These are phyloP conservation scores for Sorex fumeus DNA, from an alignment of 2,113 vertebrate genomes.

Conservation along the genomic window DNA sequence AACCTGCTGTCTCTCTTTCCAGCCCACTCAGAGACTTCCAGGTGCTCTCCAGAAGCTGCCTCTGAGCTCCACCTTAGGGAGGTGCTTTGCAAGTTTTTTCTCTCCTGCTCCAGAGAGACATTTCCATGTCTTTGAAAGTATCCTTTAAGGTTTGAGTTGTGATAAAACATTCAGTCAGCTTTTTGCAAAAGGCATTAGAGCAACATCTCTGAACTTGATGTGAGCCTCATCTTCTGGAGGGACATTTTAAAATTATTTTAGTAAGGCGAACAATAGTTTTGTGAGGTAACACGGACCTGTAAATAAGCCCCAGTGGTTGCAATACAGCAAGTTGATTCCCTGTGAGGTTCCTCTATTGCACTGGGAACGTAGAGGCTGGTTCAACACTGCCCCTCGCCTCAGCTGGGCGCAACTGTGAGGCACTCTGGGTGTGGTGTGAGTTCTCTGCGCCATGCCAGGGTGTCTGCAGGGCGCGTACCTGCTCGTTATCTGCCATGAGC, in stretches of 20 bases:
- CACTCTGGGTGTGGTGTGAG: too few species aligned
- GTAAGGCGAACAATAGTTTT: slow-evolving; percentile 40
- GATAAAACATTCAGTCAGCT: neutral
- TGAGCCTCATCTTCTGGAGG: neutral
- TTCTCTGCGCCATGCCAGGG: too few species aligned
- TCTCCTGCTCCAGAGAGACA: neutral
- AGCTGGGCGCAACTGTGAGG: too few species aligned
- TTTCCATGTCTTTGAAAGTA: neutral
- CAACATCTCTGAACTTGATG: slow-evolving; percentile 26
- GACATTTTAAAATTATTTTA: slow-evolving; percentile 52
- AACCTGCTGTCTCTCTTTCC: too few species aligned
- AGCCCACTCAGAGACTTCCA: neutral
- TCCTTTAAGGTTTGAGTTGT: slow-evolving; percentile 14
- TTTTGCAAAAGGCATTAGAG: slow-evolving; percentile 5
- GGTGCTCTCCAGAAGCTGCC: neutral
- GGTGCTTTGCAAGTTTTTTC: neutral
- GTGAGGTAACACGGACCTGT: neutral
- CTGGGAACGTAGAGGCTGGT: too few species aligned
- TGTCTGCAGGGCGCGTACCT: too few species aligned
- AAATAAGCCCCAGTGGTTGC: too few species aligned
- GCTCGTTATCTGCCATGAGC: too few species aligned
- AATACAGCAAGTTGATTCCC: too few species aligned
- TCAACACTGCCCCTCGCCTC: too few species aligned
- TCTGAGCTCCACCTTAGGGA: neutral
- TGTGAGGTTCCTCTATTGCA: too few species aligned